Base-by-base conservation (phyloP, 2,113 vertebrate genomes). In the Melanerpes formicivorus region DNA sequence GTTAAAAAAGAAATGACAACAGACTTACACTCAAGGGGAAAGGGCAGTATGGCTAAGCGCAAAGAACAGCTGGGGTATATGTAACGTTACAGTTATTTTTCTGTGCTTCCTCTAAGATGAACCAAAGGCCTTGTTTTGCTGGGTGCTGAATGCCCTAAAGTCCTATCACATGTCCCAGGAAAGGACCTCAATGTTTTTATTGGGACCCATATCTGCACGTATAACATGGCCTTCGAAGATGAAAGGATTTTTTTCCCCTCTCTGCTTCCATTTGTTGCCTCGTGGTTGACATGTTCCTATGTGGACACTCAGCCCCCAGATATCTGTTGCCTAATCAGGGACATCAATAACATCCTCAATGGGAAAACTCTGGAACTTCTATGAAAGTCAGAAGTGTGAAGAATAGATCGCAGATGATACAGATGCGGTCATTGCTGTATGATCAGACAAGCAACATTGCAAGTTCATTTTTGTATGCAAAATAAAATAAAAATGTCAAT, bases 401-500 rank as follows among this genome's bases (percentile, higher is more conserved):
- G 77, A 96, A 95, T 21, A 79, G 73, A 93, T 86, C 82, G 95
- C 90, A 93, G 94, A 87, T 72, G 80, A 94, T 88, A 91, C 81
- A 89, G 93, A 95, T 87, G 91, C 72, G 84, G 89, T 92, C 89
- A 85, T 59, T 85, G 92, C 84, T 94, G 96, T 95, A 96, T 78
- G 93, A 96, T 94, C 92, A 96, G 96, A 97, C 95, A 97, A 97
- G 97, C 91, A 95, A 94, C 55, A 66, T 13, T 59, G 96, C 95
- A 93, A 93, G 93, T 95, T 96, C 94, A 94, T 94, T 97, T 95
- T 93, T 97, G 96, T 97, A 96, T 97, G 97, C 97, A 95, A 98
- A 97, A 96, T 95, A 97, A 97, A 97, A 98, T 97, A 93, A 97
- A 98, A 98, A 97, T 97, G 97, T 97, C 97, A 97, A 97, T 98